phyloP scores from a whole-genome alignment of 2,888 invertebrate species.

The Pachydiplax longipennis region DNA sequence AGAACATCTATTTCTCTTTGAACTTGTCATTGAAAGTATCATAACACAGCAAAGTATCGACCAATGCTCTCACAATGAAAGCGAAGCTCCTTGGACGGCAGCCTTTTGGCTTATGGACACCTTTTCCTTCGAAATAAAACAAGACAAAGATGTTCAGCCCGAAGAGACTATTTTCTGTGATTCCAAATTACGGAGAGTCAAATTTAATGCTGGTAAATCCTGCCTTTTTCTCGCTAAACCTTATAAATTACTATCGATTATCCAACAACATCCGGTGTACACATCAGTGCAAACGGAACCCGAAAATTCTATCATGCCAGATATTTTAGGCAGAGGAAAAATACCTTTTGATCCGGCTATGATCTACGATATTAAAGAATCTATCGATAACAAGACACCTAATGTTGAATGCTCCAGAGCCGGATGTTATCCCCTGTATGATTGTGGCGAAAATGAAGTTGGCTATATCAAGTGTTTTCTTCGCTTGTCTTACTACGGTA shows the following conservation, averaged over 20 bases:
- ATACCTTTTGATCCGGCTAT: not conserved
- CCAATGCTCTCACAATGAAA: too few species aligned
- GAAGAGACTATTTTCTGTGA: not conserved
- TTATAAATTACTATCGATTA: not conserved
- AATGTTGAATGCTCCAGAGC: not conserved
- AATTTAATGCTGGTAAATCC: constrained; percentile 3
- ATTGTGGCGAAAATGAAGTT: not conserved
- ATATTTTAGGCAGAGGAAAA: not conserved
- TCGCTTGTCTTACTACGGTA: constrained; percentile 1
- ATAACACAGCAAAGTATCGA: not conserved
- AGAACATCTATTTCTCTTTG: not conserved
- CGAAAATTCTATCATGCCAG: not conserved
- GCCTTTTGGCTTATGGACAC: not conserved
- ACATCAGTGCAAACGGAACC: not conserved
- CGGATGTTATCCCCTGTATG: not conserved
- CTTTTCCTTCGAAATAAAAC: constrained; percentile 4
- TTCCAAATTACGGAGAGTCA: not conserved
- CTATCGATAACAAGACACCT: not conserved
- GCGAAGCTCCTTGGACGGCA: not conserved
- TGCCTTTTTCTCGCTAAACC: not conserved
- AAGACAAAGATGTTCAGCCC: not conserved
- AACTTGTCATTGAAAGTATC: not conserved
- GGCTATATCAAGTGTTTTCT: not conserved
- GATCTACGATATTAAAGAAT: not conserved
- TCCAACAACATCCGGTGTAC: not conserved